Evolutionary conservation across 2,797 vertebrate species (phyloP), one percentile per base, ranked within the genome.

Genomic region (Ctenopoma multispine): DNA sequence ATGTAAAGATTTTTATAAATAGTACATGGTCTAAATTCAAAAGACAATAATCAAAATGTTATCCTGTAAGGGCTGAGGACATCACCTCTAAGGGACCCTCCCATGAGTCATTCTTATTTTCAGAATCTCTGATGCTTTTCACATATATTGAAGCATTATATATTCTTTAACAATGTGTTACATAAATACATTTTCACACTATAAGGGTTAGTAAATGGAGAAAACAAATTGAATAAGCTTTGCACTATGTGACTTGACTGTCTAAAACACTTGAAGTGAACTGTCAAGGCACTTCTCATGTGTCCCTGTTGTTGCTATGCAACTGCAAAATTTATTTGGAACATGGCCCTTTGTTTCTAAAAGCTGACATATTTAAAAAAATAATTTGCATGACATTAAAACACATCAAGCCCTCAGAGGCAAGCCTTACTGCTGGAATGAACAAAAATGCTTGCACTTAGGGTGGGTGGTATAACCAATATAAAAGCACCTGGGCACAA

Each of bases 221-320:
- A 58, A 63, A 43, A 36, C 20, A 5, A 8, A 47, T 4, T 68
- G 44, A 14, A 48, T 5, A 64, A 38, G 34, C 8, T 63, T 3
- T 27, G 21, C 20, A 36, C 21, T 3, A 12, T 64, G 34, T 65
- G 7, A 41, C 18, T 36, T 38, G 36, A 13, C 36, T 27, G 18
- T 53, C 17, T 31, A 31, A 72, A 59, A 46, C 12, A 29, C 40
- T 21, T 17, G n/a, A 72, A 38, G 31, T 38, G 4, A 17, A 59
- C 13, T 55, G 46, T 51, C 65, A 72, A 62, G 24, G 34, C 48
- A 34, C 18, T 54, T 60, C 58, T 55, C 27, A 40, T 7, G 5
- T 69, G 17, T 79, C 70, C 17, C 67, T 75, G 55, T 53, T 75
- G 84, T 88, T 83, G 86, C 86, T 60, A 67, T 67, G 80, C 76